Conservation (phyloP, 2,113 vertebrate genomes). For the Guaruba guarouba region DNA sequence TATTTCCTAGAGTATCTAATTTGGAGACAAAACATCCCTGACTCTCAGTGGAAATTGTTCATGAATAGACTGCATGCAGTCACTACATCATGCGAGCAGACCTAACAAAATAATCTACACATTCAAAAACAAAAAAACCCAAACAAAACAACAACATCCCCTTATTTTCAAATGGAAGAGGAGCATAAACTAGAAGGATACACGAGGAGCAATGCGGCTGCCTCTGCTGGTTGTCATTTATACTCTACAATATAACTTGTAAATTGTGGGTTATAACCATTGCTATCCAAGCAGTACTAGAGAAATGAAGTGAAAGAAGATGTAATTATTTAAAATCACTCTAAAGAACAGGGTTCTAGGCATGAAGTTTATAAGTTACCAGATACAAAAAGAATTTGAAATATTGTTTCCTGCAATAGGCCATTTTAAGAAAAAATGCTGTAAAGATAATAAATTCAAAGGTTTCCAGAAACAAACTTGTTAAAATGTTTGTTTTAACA, state of each 20-base stretch:
- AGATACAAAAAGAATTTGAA: background rate
- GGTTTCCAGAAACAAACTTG: background rate
- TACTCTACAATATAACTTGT: background rate
- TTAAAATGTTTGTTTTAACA: slow-evolving; percentile 16
- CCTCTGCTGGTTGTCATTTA: background rate
- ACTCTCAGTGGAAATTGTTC: background rate
- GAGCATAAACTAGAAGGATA: background rate
- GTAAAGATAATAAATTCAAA: background rate
- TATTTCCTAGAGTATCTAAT: background rate
- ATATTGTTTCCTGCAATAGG: background rate
- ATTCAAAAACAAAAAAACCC: background rate
- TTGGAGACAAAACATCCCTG: background rate
- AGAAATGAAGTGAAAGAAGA: background rate
- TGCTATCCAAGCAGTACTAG: background rate
- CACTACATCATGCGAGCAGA: background rate
- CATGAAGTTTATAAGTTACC: background rate
- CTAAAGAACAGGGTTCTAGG: background rate
- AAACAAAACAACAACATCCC: background rate
- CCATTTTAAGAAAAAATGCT: background rate
- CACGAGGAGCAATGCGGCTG: background rate
- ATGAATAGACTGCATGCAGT: background rate
- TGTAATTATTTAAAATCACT: background rate
- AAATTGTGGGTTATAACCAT: background rate
- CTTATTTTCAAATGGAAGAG: background rate
- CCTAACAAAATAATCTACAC: background rate